Conservation (phyloP, 2,797 vertebrate genomes). For the Hydrophis major region DNA sequence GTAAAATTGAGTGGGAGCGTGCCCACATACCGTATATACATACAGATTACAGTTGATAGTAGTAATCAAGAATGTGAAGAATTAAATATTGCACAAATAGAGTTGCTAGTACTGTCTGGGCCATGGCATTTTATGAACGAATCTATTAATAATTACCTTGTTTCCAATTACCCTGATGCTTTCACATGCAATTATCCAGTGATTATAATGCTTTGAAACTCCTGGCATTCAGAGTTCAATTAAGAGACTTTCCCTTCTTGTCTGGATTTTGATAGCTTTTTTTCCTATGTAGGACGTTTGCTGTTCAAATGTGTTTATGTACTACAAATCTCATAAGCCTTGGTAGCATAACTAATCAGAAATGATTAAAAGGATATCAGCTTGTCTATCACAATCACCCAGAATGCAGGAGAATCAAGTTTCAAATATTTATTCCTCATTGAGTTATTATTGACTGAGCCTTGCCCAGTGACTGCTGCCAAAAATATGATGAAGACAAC, state of each 20-base stretch:
- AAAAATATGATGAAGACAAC: not conserved
- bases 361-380: not conserved
- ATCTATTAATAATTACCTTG: constrained; percentile 9
- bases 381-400: not conserved
- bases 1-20: not conserved
- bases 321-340: not conserved
- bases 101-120: not conserved
- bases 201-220: constrained; percentile 26
- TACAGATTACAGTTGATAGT: not conserved
- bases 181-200: constrained; percentile 18
- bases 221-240: constrained; percentile 30
- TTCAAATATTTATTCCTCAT: not conserved
- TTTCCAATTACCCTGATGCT: constrained; percentile 27
- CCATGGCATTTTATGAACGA: not conserved
- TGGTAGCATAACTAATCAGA: not conserved
- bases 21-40: not conserved
- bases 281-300: not conserved
- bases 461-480: not conserved
- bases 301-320: not conserved
- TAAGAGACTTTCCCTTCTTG: not conserved
- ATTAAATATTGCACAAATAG: not conserved
- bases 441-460: not conserved
- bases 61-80: not conserved
- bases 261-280: constrained; percentile 6
- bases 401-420: not conserved